A percentile compares a stretch with the other conserved stretches of the same genome.
phyloP scores from a whole-genome alignment of 2,888 invertebrate genomes.

The Drosophila rellima region DNA sequence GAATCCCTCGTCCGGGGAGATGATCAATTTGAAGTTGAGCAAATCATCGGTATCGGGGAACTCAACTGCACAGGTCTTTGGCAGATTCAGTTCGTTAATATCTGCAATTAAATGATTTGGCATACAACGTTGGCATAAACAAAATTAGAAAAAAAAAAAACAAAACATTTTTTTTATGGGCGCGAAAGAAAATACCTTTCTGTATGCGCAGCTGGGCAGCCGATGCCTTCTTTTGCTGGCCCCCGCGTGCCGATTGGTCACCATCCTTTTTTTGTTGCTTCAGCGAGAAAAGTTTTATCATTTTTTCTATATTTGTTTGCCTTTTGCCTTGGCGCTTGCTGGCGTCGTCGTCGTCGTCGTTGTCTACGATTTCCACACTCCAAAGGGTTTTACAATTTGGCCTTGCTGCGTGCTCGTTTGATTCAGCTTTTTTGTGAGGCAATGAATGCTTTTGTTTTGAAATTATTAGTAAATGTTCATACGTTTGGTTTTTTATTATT shows the following conservation, averaged over 20 bases:
- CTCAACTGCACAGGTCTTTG: conserved; percentile 98
- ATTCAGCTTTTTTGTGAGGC: conserved; percentile 12
- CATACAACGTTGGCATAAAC: neutral
- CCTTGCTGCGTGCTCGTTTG: conserved; percentile 6
- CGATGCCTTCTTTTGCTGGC: conserved; percentile 96
- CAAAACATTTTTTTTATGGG: conserved; percentile 6
- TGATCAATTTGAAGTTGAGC: conserved; percentile 97
- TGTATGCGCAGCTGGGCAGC: conserved; percentile 98
- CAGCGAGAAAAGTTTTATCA: conserved; percentile 99
- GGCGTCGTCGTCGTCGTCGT: conserved; percentile 46
- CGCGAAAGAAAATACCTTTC: conserved; percentile 90
- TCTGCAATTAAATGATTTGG: conserved; percentile 88
- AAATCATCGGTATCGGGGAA: conserved; percentile 98
- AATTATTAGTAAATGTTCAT: conserved; percentile 20
- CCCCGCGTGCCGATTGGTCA: conserved; percentile 91
- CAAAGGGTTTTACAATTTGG: conserved; percentile 9
- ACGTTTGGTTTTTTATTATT: conserved; percentile 12
- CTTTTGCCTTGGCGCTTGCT: conserved; percentile 48
- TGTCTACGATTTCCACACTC: conserved; percentile 36
- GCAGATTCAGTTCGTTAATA: conserved; percentile 98
- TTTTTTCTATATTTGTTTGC: conserved; percentile 84
- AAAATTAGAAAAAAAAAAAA: conserved; percentile 6
- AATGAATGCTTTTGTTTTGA: conserved; percentile 13
- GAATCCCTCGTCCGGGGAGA: conserved; percentile 99
- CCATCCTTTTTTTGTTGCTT: conserved; percentile 99